These are phyloP conservation scores for Brachionus angularis DNA, from an alignment of 1,140 invertebrate genomes.

Conservation along the genomic window DNA sequence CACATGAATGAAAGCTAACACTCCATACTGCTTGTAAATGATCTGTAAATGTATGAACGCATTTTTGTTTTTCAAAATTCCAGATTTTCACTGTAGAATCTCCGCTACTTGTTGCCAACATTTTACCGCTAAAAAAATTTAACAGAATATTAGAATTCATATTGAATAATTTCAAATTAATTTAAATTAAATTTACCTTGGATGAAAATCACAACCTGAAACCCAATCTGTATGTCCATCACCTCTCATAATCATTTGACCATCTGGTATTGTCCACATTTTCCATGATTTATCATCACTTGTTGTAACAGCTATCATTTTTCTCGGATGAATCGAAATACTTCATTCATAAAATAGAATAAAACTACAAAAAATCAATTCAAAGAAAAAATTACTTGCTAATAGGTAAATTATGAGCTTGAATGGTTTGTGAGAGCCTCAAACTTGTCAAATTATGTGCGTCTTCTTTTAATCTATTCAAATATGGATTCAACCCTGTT, in stretches of 20 bases:
- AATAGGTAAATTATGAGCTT: slow-evolving; percentile 54
- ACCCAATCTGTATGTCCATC: slow-evolving; percentile 60
- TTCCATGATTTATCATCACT: slow-evolving; percentile 60
- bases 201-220: slow-evolving; percentile 57
- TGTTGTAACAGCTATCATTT: slow-evolving; percentile 55
- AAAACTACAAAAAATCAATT: not conserved
- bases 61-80: slow-evolving; percentile 35
- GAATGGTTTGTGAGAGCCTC: slow-evolving; percentile 52
- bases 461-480: slow-evolving; percentile 49
- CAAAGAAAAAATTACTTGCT: slow-evolving; percentile 50
- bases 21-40: slow-evolving; percentile 53
- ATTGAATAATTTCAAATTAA: no score
- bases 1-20: slow-evolving; percentile 56
- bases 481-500: slow-evolving; percentile 53
- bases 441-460: slow-evolving; percentile 54
- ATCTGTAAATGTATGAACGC: slow-evolving; percentile 39
- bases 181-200: slow-evolving; percentile 46
- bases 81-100: slow-evolving; percentile 35
- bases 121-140: slow-evolving; percentile 32
- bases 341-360: slow-evolving; percentile 45
- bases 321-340: slow-evolving; percentile 55
- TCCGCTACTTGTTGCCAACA: slow-evolving; percentile 38
- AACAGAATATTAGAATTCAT: not conserved
- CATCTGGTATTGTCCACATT: slow-evolving; percentile 56
- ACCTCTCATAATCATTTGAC: slow-evolving; percentile 57